Conservation (phyloP, 1,140 invertebrate genomes). For the Euwallacea fornicatus region DNA sequence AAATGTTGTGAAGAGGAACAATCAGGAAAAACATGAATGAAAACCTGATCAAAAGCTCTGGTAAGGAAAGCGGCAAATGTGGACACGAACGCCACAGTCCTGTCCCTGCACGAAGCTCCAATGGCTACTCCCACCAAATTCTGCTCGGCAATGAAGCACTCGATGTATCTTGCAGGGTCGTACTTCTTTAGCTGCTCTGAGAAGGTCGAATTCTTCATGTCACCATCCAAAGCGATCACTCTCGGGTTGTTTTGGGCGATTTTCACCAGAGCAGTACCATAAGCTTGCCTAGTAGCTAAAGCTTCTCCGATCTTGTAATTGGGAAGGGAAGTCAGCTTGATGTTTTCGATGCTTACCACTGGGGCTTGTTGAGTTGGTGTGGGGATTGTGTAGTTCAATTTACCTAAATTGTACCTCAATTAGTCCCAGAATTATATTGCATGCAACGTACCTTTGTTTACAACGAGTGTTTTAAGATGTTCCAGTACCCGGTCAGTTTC, state of each 20-base stretch:
- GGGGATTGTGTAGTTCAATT: constrained; percentile 50
- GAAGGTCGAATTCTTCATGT: constrained; percentile 98
- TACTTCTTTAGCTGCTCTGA: constrained; percentile 87
- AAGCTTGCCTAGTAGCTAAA: constrained; percentile 91
- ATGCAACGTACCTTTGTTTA: constrained; percentile 57
- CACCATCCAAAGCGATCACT: constrained; percentile 91
- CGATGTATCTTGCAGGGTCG: constrained; percentile 79
- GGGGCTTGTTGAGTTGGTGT: constrained; percentile 69
- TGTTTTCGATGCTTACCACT: constrained; percentile 69
- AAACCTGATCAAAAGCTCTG: constrained; percentile 57
- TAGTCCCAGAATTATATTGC: not conserved
- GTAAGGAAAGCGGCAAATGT: constrained; percentile 98
- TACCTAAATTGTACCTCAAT: not conserved
- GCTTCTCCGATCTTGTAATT: constrained; percentile 78
- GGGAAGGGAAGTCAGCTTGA: constrained; percentile 80
- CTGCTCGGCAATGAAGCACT: constrained; percentile 99
- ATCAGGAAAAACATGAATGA: too few relatives aligned
- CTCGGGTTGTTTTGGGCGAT: constrained; percentile 79
- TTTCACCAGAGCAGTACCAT: constrained; percentile 85
- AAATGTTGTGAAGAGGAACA: not conserved
- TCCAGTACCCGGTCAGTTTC: constrained; percentile 76
- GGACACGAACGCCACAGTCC: constrained; percentile 89
- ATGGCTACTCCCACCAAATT: constrained; percentile 96
- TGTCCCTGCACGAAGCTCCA: constrained; percentile 84
- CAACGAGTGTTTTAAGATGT: constrained; percentile 67